Conservation (phyloP, 2,888 invertebrate species). For the Drosophila mimetica region DNA sequence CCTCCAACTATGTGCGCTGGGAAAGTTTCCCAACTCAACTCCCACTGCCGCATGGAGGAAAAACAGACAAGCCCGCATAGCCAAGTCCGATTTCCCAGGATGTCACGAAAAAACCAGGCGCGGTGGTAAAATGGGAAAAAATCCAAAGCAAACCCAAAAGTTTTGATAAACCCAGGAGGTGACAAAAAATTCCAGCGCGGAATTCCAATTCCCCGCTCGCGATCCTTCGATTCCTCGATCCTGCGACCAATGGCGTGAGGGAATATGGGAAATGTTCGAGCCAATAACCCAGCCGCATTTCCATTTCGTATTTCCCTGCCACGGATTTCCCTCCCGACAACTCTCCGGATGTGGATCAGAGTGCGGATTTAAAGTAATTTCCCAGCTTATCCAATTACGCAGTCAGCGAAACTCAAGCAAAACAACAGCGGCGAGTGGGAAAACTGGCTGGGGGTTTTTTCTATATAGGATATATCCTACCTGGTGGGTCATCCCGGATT, state of each 20-base stretch:
- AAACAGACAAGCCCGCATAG: conserved; percentile 63
- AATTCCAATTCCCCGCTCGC: conserved; percentile 56
- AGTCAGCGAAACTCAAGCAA: conserved; percentile 77
- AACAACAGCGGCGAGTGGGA: conserved; percentile 48
- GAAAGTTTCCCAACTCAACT: conserved; percentile 45
- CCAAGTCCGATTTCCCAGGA: conserved; percentile 61
- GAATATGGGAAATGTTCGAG: conserved; percentile 52
- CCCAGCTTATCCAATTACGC: conserved; percentile 82
- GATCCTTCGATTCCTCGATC: conserved; percentile 20
- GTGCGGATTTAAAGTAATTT: conserved; percentile 73
- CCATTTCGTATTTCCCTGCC: conserved; percentile 70
- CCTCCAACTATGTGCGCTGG: conserved; percentile 32
- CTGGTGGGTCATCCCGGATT: conserved; percentile 62
- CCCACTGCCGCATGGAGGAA: conserved; percentile 33
- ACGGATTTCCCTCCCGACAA: conserved; percentile 61
- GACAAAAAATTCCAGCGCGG: conserved; percentile 72
- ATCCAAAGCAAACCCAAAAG: conserved; percentile 69
- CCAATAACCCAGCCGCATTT: conserved; percentile 56
- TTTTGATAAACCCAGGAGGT: conserved; percentile 73
- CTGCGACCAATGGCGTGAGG: conserved; percentile 50
- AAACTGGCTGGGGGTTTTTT: conserved; percentile 36
- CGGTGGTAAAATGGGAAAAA: conserved; percentile 56
- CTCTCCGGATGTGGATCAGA: conserved; percentile 68
- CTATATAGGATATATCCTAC: conserved; percentile 27
- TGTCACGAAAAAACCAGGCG: conserved; percentile 55